Base-by-base conservation (phyloP, 1,140 invertebrate genomes). In the Macrobrachium nipponense region DNA sequence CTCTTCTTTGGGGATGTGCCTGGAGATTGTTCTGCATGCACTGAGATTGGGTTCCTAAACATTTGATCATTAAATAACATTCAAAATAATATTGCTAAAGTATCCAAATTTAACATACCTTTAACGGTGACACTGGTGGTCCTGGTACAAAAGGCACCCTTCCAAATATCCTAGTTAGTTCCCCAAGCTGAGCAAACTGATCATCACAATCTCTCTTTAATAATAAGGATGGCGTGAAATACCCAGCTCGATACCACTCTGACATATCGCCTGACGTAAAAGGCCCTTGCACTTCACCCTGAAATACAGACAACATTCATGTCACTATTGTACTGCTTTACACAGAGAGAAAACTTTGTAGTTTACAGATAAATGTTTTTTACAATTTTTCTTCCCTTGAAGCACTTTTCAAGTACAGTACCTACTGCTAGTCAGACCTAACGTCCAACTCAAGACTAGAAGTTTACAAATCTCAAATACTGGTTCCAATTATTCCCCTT, bases 191-290 rank as follows among this genome's bases (percentile, higher is more conserved):
- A 82, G 91, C 91, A 90, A 93, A 94, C 82, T 90, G 90, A 83
- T 95, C 94, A 90, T 98, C 97, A 90, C 95, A 96, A 18, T 94
- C 95, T 82, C 97, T 92, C 84, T 95, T 94, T 1, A 98, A 95
- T 90, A 96, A 93, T 58, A 98, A 92, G 90, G 93, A 94, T 44
- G 95, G 93, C 51, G 94, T 95, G 90, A 98, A 98, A 90, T 98
- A 98, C 18, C 96, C 96, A 58, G 95, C 95, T 89, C 94, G 94
- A 91, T 95, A 97, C 97, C 97, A 98, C 89, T 97, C 96, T 0
- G 95, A 94, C 97, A 98, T 98, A 91, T 98, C 97, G 84, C 93
- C 93, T 11, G 95, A 93, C 27, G 94, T 91, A 91, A 98, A 98
- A 7, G 97, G 96, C 18, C 97, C 97, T 93, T 90, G 80, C 88